Conservation (phyloP, 1,140 invertebrate species). For the Bursaphelenchus mucronatus region DNA sequence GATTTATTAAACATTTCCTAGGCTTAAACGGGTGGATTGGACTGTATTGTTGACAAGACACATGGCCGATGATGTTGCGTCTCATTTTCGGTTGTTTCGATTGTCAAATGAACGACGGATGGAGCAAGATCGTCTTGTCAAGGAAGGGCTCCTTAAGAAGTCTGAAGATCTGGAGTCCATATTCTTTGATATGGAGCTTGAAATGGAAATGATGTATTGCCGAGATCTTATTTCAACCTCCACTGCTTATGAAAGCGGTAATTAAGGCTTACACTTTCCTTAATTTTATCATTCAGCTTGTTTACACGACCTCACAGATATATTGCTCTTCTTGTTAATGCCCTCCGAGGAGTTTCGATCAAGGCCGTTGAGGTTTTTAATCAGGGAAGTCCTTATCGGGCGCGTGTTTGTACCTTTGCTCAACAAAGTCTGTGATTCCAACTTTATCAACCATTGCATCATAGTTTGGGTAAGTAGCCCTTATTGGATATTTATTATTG, state of each 20-base stretch:
- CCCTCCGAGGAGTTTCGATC: slow-evolving; percentile 81
- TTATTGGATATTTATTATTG: slow-evolving; percentile 21
- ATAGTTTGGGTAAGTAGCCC: slow-evolving; percentile 75
- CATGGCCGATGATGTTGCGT: slow-evolving; percentile 81
- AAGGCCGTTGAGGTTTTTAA: slow-evolving; percentile 65
- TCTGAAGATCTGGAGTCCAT: slow-evolving; percentile 68
- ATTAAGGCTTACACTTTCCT: slow-evolving; percentile 3
- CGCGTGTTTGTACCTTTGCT: slow-evolving; percentile 75
- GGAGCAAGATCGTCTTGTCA: slow-evolving; percentile 61
- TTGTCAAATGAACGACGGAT: slow-evolving; percentile 69
- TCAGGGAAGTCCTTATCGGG: slow-evolving; percentile 77
- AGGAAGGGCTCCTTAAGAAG: slow-evolving; percentile 1
- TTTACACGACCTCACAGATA: slow-evolving; percentile 76
- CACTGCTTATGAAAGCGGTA: slow-evolving; percentile 64
- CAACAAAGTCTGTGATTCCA: slow-evolving; percentile 79
- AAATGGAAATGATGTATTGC: slow-evolving; percentile 73
- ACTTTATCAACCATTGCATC: slow-evolving; percentile 86
- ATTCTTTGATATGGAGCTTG: slow-evolving; percentile 81
- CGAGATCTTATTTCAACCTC: slow-evolving; percentile 65
- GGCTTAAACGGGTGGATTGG: slow-evolving; percentile 82
- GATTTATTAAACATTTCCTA: slow-evolving; percentile 59
- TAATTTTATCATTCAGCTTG: slow-evolving; percentile 68
- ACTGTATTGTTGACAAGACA: slow-evolving; percentile 77
- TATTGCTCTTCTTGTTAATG: slow-evolving; percentile 76
- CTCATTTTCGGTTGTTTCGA: slow-evolving; percentile 76